phyloP scores from a whole-genome alignment of 2,797 vertebrate genomes.

The Scyliorhinus canicula region DNA sequence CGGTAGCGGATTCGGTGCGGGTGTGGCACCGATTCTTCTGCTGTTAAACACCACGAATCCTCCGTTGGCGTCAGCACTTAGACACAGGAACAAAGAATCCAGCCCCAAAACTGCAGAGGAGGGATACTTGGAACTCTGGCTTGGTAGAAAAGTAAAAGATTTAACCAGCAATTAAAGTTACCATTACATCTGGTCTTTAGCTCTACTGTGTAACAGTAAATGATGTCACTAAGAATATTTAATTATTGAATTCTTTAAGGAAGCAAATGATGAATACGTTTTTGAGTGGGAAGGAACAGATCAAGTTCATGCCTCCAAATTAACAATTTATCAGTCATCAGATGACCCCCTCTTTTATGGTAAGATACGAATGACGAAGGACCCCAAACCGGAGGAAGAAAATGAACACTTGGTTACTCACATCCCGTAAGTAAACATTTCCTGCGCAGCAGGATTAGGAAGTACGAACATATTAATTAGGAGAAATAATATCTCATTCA shows the following conservation, averaged over 20 bases:
- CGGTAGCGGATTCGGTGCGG: no score
- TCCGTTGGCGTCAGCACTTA: no score
- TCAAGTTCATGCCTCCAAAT: constrained; percentile 83
- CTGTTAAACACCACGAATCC: no score
- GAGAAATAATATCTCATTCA: no score
- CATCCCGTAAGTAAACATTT: constrained; percentile 72
- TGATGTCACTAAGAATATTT: constrained; percentile 21
- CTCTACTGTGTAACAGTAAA: not conserved
- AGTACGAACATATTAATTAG: no score
- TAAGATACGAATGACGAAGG: constrained; percentile 86
- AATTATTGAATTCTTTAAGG: constrained; percentile 60
- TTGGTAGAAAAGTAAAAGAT: not conserved
- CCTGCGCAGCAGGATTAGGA: not conserved
- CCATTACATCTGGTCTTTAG: not conserved
- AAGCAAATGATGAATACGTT: constrained; percentile 87
- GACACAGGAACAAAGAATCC: no score
- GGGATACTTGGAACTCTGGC: not conserved
- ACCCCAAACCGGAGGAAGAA: constrained; percentile 68
- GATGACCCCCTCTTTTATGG: constrained; percentile 93
- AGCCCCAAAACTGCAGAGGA: not conserved
- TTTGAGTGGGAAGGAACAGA: constrained; percentile 92
- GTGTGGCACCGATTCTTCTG: no score
- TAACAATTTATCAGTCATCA: constrained; percentile 87
- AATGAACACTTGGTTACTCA: constrained; percentile 71
- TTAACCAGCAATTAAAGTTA: not conserved